Evolutionary conservation across 2,113 vertebrate species (phyloP), one percentile per base, ranked within the genome.

Genomic region (Oreochromis tanganicae): DNA sequence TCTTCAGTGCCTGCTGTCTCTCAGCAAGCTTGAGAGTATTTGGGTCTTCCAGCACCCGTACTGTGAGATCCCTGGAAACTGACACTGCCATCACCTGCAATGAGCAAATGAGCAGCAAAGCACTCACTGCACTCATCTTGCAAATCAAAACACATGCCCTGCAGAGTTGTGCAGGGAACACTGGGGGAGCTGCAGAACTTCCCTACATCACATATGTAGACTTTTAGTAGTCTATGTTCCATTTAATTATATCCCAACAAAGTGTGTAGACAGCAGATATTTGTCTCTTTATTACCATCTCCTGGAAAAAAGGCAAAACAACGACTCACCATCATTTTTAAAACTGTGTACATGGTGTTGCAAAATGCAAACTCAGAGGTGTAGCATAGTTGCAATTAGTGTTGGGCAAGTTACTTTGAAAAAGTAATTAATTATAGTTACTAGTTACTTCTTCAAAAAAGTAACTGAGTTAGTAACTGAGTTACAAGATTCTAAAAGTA

Each of bases 11-110:
- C 78, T 91, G 87, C 68, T 93, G 93, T 84, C 80, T 93, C 46
- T 95, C 92, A 1, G 3, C 73, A 27, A 97, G 86, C 81, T 96
- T 97, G 2, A 57, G 83, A 4, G 38, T n/a, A 1, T 95, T 95
- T 2, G n/a, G 14, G 16, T 95, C 95, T 16, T 92, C 71, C 14
- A 87, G 52, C 41, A 96, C 88, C 59, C 84, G 92, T 17, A 96
- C 95, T 1, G 93, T 94, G 90, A 97, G 88, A 66, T 96, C 95
- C 16, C 92, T 94, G 24, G 92, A 91, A 19, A 97, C 84, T 2
- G 88, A 78, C 36, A 97, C 94, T 1, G 96, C 92, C 96, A 96
- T 97, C 43, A 21, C 94, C 89, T 89, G 87, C 9, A 68, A 17
- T 50, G 32, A 27, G 86, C 27, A 82, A 24, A 24, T 24, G 24